phyloP scores from a whole-genome alignment of 2,113 vertebrate genomes.

The Peromyscus polionotus region DNA sequence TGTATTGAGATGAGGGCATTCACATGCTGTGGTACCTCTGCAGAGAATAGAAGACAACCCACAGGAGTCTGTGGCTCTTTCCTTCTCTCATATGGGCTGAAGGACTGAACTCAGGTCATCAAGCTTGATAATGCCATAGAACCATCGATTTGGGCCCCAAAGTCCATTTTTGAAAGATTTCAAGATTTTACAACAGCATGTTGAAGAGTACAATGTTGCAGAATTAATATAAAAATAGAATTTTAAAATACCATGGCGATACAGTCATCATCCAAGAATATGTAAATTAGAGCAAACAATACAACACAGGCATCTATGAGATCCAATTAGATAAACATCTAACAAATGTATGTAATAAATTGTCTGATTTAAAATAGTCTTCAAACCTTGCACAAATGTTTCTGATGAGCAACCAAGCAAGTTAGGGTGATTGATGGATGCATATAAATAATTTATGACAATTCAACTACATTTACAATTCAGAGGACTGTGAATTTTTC shows the following conservation, averaged over 20 bases:
- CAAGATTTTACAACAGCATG: background rate
- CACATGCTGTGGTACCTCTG: background rate
- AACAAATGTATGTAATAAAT: constrained; percentile 12
- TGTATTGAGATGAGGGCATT: background rate
- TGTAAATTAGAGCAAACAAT: background rate
- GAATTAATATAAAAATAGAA: background rate
- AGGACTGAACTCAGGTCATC: background rate
- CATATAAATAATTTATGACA: constrained; percentile 26
- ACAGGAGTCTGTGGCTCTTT: background rate
- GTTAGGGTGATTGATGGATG: background rate
- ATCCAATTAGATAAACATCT: background rate
- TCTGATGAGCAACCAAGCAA: background rate
- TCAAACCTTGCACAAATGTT: background rate
- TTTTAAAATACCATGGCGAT: background rate
- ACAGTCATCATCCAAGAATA: background rate
- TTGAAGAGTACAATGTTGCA: background rate
- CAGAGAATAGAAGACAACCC: background rate
- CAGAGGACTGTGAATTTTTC: background rate
- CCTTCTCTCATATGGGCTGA: background rate
- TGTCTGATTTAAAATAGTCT: constrained; percentile 6
- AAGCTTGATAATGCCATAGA: background rate
- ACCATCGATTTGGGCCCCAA: background rate
- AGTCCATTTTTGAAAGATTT: background rate
- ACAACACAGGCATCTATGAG: background rate
- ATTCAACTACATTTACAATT: constrained; percentile 18